Percentiles rank a stretch among this genome's conserved stretches.
phyloP scores from a whole-genome alignment of 2,113 vertebrate genomes.

The Oncorhynchus clarkii region DNA sequence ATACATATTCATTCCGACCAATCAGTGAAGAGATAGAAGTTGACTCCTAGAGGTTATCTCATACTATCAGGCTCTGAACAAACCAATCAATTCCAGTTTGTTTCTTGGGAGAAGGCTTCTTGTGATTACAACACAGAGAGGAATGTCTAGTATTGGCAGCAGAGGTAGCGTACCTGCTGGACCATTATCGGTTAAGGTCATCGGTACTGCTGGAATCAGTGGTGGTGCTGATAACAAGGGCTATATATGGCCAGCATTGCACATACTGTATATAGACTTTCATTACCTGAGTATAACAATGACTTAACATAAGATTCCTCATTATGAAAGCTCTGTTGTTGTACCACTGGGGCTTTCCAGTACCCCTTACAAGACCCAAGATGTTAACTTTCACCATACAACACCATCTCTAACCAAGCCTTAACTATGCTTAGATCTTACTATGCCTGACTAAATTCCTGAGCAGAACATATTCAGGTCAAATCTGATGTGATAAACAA shows the following conservation, averaged over 20 bases:
- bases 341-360: background rate
- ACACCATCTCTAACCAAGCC: no score
- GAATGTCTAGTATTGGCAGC: slow-evolving; percentile 9
- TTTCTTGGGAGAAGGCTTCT: background rate
- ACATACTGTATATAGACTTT: background rate
- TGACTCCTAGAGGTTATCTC: slow-evolving; percentile 27
- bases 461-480: background rate
- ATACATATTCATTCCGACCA: background rate
- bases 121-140: slow-evolving; percentile 1
- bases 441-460: background rate
- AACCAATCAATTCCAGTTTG: slow-evolving; percentile 39
- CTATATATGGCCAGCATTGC: background rate
- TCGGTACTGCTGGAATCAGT: slow-evolving; percentile 12
- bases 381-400: no score
- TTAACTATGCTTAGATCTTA: background rate
- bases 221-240: background rate
- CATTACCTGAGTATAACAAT: background rate
- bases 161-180: slow-evolving; percentile 7
- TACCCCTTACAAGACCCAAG: background rate
- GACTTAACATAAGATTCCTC: background rate
- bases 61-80: slow-evolving; percentile 6
- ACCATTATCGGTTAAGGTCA: slow-evolving; percentile 37
- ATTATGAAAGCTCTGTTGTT: background rate
- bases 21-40: background rate
- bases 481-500: background rate